Evolutionary conservation across 92 coral and sea anemone genomes (phyloP).

Genomic region (Nematostella vectensis): DNA sequence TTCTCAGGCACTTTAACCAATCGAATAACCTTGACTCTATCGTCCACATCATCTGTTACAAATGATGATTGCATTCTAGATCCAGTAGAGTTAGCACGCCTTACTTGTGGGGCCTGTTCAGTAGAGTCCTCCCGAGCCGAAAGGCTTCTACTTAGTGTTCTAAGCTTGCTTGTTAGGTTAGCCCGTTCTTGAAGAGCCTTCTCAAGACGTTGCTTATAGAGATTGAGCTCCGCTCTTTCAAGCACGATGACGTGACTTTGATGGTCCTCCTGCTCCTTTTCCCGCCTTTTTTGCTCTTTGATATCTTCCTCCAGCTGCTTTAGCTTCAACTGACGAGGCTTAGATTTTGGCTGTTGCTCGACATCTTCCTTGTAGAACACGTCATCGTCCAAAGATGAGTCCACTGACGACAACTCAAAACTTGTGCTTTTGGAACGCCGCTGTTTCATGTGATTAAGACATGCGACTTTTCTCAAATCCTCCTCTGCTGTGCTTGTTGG

Average conservation of each 20-base stretch:
- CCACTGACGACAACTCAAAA: slow-evolving; percentile 5
- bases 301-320: too few species aligned
- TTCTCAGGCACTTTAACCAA: too few species aligned
- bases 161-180: slow-evolving; percentile 32
- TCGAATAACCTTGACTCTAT: too few species aligned
- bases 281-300: background rate
- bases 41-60: too few species aligned
- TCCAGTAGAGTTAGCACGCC: too few species aligned
- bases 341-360: background rate
- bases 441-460: slow-evolving; percentile 44
- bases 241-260: slow-evolving; percentile 9
- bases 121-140: too few species aligned
- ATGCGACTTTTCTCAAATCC: slow-evolving; percentile 49
- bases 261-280: background rate
- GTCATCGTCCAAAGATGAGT: slow-evolving; percentile 5
- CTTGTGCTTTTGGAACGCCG: slow-evolving; percentile 19
- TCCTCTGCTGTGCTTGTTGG: slow-evolving; percentile 30
- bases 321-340: background rate
- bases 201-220: slow-evolving; percentile 45
- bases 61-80: too few species aligned
- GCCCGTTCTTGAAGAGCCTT: slow-evolving; percentile 52
- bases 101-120: too few species aligned
- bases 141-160: slow-evolving; percentile 17
- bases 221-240: slow-evolving; percentile 19
- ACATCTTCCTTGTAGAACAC: slow-evolving; percentile 4